Evolutionary conservation across 1,140 invertebrate species (phyloP), one percentile per base, ranked within the genome.

Genomic region (Euschistus heros): DNA sequence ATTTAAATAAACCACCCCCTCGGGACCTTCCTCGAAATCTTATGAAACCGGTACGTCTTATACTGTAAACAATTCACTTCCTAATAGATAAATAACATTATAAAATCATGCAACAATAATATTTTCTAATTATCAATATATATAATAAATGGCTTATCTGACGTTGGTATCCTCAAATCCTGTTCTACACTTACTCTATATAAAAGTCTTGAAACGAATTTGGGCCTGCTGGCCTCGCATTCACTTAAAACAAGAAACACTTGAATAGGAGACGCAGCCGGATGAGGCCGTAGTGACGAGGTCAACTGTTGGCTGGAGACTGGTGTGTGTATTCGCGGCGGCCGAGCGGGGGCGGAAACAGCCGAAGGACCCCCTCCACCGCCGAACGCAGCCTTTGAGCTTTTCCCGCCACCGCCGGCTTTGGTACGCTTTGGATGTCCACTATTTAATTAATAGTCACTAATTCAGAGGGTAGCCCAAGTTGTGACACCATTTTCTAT

Each of bases 1-100:
- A 57, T 57, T 57, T 57, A 57, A 57, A 57, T 57, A 57, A 24
- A 24, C 54, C 54, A 57, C 54, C 20, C 18, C 54, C 14, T 37
- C 33, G 33, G 33, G 33, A 37, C 33, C 33, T 37, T 37, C 6
- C 33, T 37, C 33, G 6, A 37, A 37, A 37, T 37, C 33, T 37
- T 37, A 37, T 10, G 6, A 10, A 37, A 10, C 7, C 33, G 6
- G 5, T 37, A 1, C 10, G 1, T 6, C 8, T 37, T 37, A 37
- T 37, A 37, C 10, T 13, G 6, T 10, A 37, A 6, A 37, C 8
- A 13, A 13, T 1, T 37, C 8, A 4, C 13, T 37, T 37, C 10
- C 33, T 6, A 6, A 37, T 37, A 6, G 1, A 37, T 13, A 10
- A 37, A 37, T 37, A 37, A 37, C 33, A 37, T 37, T 37, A 37